Evolutionary conservation across 1,140 invertebrate species (phyloP).

Genomic region (Geopemphigus sp.): DNA sequence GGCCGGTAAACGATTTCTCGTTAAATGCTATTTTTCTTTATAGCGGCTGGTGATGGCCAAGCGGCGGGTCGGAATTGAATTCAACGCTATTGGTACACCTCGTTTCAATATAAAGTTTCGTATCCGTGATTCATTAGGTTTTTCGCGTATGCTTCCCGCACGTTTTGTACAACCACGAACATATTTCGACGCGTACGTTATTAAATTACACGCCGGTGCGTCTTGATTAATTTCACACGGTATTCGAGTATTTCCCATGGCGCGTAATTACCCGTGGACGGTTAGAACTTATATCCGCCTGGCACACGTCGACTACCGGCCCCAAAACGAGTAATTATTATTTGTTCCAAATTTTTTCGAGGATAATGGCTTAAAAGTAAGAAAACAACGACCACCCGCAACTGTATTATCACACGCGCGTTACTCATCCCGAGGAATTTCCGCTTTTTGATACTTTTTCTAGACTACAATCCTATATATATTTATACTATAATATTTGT

Average conservation of each 20-base stretch:
- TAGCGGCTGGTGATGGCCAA: too few species aligned
- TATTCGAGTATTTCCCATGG: background rate
- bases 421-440: background rate
- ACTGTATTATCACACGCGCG: too few species aligned
- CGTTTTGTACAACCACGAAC: too few species aligned
- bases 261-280: background rate
- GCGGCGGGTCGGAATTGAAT: too few species aligned
- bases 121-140: background rate
- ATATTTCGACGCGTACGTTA: background rate
- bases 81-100: too few species aligned
- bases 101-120: too few species aligned
- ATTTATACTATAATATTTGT: too few species aligned
- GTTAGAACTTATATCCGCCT: background rate
- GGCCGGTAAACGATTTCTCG: too few species aligned
- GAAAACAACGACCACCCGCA: background rate
- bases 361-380: too few species aligned
- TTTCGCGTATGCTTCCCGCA: background rate
- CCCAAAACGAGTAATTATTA: background rate
- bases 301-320: background rate
- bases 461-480: background rate
- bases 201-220: background rate
- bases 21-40: too few species aligned
- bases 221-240: background rate
- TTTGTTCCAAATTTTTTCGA: background rate
- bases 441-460: constrained; percentile 2